Evolutionary conservation across 2,888 invertebrate genomes (phyloP).

Genomic region (Heliconius hortense): DNA sequence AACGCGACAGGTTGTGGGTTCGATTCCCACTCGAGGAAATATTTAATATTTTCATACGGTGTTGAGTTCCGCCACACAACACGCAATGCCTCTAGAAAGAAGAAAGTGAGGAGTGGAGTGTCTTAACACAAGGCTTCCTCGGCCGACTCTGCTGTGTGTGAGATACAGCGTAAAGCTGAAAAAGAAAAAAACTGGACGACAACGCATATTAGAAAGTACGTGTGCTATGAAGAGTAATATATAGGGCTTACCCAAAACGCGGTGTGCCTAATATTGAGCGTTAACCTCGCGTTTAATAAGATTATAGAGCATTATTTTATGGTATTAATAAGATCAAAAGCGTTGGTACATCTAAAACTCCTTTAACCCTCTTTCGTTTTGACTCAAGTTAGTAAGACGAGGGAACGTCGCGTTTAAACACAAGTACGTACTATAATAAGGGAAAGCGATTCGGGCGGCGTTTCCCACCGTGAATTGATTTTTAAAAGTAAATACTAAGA

Average conservation of each 20-base stretch:
- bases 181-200: too few relatives aligned
- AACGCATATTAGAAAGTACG: neutral
- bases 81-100: too few relatives aligned
- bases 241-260: constrained; percentile 56
- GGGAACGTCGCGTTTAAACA: constrained; percentile 51
- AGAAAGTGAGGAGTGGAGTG: too few relatives aligned
- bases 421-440: constrained; percentile 12
- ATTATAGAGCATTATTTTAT: constrained; percentile 89
- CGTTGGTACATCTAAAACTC: constrained; percentile 84
- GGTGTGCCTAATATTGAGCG: constrained; percentile 69
- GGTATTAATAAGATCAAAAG: constrained; percentile 89
- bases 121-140: too few relatives aligned
- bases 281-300: constrained; percentile 89
- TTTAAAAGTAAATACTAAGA: neutral
- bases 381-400: constrained; percentile 78
- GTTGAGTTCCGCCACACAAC: too few relatives aligned
- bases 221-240: constrained; percentile 60
- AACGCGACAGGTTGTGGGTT: too few relatives aligned
- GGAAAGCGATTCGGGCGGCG: constrained; percentile 12
- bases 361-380: constrained; percentile 80
- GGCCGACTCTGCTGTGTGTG: too few relatives aligned
- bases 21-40: too few relatives aligned
- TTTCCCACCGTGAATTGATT: constrained; percentile 9
- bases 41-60: too few relatives aligned
- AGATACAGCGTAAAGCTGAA: too few relatives aligned